Percentiles rank a stretch among this genome's conserved stretches.
These are phyloP conservation scores for Epinephelus fuscoguttatus DNA, from an alignment of 2,113 vertebrate species.

Conservation along the genomic window DNA sequence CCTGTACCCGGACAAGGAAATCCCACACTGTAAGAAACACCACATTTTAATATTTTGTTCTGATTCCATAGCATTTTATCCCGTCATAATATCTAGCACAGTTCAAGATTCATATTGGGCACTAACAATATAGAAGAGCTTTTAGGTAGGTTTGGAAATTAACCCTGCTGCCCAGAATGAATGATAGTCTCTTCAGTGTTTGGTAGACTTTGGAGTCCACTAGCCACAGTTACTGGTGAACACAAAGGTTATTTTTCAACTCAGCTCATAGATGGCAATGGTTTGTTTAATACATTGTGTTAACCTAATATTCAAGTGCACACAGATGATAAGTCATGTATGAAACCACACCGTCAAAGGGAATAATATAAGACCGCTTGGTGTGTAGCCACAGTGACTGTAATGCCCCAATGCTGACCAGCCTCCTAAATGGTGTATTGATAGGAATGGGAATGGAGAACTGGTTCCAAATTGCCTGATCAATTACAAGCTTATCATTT, in stretches of 20 bases:
- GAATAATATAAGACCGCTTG: background rate
- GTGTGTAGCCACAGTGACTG: background rate
- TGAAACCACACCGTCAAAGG: background rate
- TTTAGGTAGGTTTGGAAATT: too few species aligned
- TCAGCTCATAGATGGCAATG: background rate
- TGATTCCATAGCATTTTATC: background rate
- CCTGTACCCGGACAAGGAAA: conserved; percentile 92
- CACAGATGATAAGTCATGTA: background rate
- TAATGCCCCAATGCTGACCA: background rate
- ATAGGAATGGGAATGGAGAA: too few species aligned
- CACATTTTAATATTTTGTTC: background rate
- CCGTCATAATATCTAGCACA: background rate
- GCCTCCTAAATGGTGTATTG: background rate
- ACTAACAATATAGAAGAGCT: background rate
- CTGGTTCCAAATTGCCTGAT: too few species aligned
- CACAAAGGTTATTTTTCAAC: too few species aligned
- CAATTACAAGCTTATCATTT: too few species aligned
- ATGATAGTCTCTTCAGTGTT: too few species aligned
- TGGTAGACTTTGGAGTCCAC: too few species aligned
- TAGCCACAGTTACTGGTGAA: too few species aligned
- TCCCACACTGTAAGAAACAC: conserved; percentile 90
- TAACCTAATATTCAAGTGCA: too few species aligned
- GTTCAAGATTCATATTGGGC: background rate
- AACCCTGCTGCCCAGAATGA: too few species aligned
- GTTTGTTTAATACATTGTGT: background rate